Evolutionary conservation across 92 coral and sea anemone genomes (phyloP).

Genomic region (Porites evermanni): DNA sequence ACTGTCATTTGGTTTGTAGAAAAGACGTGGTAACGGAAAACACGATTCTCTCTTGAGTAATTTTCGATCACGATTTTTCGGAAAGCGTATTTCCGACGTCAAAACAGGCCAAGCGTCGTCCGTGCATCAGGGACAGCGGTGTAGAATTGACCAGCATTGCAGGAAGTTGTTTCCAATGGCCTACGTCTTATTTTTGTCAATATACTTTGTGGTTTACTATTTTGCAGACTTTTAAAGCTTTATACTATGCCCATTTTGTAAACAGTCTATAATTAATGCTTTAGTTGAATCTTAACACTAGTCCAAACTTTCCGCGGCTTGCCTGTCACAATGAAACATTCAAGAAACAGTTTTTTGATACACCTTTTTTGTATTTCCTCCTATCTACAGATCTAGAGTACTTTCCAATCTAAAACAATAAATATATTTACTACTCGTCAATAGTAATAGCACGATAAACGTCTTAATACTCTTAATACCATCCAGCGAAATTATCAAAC

Average conservation of each 20-base stretch:
- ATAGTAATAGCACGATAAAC: too few relatives aligned
- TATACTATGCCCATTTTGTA: too few relatives aligned
- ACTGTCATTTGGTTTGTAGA: not conserved
- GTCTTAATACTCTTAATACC: too few relatives aligned
- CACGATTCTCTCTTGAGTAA: not conserved
- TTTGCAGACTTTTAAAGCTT: slow-evolving; percentile 5
- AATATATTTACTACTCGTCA: too few relatives aligned
- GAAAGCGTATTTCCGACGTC: not conserved
- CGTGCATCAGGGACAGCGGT: not conserved
- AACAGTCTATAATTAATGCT: not conserved
- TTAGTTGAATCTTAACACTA: not conserved
- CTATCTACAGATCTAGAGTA: too few relatives aligned
- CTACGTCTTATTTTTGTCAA: not conserved
- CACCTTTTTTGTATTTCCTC: too few relatives aligned
- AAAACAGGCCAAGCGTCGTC: not conserved
- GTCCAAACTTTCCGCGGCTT: not conserved
- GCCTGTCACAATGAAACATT: too few relatives aligned
- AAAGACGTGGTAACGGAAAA: not conserved
- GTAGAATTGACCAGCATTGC: not conserved
- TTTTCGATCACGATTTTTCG: not conserved
- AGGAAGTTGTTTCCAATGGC: slow-evolving; percentile 21
- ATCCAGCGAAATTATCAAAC: too few relatives aligned
- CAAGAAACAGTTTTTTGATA: too few relatives aligned
- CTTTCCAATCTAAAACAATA: too few relatives aligned
- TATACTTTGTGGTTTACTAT: slow-evolving; percentile 20